Base-by-base conservation (phyloP, 30 jellyfish, hydroid and myxozoan genomes). In the Catostylus mosaicus region DNA sequence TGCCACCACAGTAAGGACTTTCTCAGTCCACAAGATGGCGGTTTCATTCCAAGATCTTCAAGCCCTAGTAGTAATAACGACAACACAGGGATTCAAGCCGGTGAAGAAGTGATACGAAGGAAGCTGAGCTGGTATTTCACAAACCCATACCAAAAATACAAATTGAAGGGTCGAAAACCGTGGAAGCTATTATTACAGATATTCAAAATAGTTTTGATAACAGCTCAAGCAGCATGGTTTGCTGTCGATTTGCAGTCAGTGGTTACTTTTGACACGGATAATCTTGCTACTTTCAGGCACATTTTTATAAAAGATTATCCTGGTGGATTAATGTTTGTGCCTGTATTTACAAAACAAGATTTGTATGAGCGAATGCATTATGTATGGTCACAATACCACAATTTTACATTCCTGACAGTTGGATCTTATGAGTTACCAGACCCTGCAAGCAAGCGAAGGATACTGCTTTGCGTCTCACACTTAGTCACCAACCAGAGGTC, bases 241-340 rank as follows among this genome's bases (percentile, higher is more conserved):
- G 97, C 97, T 4, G 87, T 81, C 24, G 97, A 94, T 61, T 89
- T 89, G 76, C 94, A 89, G 72, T 83, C 97, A 1, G 96, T 94
- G 16, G 99, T 94, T 27, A 68, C 70, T 22, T 94, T 86, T 67
- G 87, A 80, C 64, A 75, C 80, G 32, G 99, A 94, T 86, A 94
- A 88, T 62, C 86, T 87, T 30, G 95, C 94, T 20, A 54, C 96
- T 12, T 94, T 94, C 79, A 91, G 99, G 47, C 87, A 82, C 83
- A 30, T 94, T n/a, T 94, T 87, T 61, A 64, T 94, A 40, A 57
- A 78, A 29, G 56, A 67, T 52, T 87, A 94, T 69, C 88, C 95
- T 10, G 95, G 95, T 29, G 74, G 74, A 0, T 35, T 65, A 40
- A n/a, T 19, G 26, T 38, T 52, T 43, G 95, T 73, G 34, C 97